phyloP scores from a whole-genome alignment of 1,140 invertebrate species.

The Cepaea nemoralis region DNA sequence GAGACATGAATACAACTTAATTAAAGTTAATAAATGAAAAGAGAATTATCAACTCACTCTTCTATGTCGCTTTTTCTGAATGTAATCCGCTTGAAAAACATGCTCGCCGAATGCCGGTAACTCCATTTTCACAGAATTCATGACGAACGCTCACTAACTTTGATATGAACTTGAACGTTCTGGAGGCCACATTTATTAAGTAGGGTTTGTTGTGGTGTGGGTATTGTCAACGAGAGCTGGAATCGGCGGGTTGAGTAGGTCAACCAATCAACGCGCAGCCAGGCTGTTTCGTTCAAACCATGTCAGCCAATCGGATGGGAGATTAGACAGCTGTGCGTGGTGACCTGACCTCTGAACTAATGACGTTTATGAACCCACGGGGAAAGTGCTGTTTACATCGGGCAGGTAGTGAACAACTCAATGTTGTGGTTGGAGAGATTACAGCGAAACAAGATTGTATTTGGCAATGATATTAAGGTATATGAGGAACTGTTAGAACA shows the following conservation, averaged over 20 bases:
- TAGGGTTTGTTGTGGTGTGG: slow-evolving; percentile 7
- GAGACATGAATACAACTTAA: no score
- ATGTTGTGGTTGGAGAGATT: not conserved
- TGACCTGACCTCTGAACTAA: slow-evolving; percentile 16
- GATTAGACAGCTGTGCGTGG: slow-evolving; percentile 12
- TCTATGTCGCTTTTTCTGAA: slow-evolving; percentile 52
- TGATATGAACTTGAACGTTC: not conserved
- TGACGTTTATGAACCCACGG: not conserved
- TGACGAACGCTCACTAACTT: not conserved
- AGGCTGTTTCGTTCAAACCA: not conserved
- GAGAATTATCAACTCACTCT: slow-evolving; percentile 49
- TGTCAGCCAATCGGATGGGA: not conserved
- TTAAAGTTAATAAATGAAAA: no score
- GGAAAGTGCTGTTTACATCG: slow-evolving; percentile 4
- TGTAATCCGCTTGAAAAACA: slow-evolving; percentile 55
- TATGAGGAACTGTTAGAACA: no score
- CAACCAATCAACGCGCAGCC: not conserved
- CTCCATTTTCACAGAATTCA: slow-evolving; percentile 40
- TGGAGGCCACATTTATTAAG: not conserved
- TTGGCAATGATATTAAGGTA: no score
- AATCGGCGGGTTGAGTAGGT: not conserved
- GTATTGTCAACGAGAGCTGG: not conserved
- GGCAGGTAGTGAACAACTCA: not conserved
- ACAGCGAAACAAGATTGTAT: no score
- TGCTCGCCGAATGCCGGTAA: slow-evolving; percentile 45